Percentiles rank a stretch among this genome's conserved stretches.
Evolutionary conservation across 2,888 invertebrate species (phyloP).

Genomic region (Apotomis capreana): DNA sequence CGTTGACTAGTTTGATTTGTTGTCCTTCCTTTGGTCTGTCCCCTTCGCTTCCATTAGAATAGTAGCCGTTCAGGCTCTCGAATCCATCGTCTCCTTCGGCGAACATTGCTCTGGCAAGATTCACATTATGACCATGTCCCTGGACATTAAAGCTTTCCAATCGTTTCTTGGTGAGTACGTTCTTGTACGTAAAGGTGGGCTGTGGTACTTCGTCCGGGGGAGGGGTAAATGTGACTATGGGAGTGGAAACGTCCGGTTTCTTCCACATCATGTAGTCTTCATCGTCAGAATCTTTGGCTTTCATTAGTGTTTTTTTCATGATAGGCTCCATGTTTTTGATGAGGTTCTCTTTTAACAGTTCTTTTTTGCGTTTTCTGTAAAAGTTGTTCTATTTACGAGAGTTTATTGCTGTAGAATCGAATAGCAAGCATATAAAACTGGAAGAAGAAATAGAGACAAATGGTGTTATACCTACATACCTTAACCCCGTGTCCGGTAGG

Average conservation of each 20-base stretch:
- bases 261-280: constrained; percentile 80
- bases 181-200: constrained; percentile 66
- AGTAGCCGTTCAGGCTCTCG: constrained; percentile 92
- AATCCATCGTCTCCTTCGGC: constrained; percentile 91
- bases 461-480: constrained; percentile 1
- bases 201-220: constrained; percentile 69
- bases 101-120: constrained; percentile 60
- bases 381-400: background rate
- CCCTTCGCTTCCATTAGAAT: constrained; percentile 86
- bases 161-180: constrained; percentile 74
- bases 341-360: constrained; percentile 66
- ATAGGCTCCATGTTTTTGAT: constrained; percentile 63
- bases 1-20: constrained; percentile 28
- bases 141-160: constrained; percentile 73
- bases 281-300: constrained; percentile 78
- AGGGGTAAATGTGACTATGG: constrained; percentile 77
- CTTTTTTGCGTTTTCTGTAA: constrained; percentile 77
- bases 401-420: no score
- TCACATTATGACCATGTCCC: constrained; percentile 60
- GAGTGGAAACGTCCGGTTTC: constrained; percentile 68
- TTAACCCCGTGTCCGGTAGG: constrained; percentile 44
- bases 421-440: no score
- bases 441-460: background rate
- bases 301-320: constrained; percentile 61
- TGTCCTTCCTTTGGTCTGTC: constrained; percentile 51